Conservation (phyloP, 2,113 vertebrate species). For the Tringa solitaria region DNA sequence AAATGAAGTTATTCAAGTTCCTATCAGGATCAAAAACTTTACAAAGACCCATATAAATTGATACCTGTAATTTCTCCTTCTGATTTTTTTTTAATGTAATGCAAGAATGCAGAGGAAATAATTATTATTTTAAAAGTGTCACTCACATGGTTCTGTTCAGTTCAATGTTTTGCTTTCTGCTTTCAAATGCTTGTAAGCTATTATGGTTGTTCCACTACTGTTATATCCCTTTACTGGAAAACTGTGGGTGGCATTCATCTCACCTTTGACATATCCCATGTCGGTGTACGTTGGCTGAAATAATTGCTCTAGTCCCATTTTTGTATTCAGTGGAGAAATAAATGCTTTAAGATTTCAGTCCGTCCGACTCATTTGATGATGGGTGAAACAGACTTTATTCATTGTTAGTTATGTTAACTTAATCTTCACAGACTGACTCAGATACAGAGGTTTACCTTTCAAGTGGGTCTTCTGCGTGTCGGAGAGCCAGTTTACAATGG, state of each 20-base stretch:
- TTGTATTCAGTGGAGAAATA: not conserved
- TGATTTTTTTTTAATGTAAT: not conserved
- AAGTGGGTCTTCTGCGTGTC: not conserved
- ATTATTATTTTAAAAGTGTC: not conserved
- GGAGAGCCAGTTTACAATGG: not conserved
- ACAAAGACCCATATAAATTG: not conserved
- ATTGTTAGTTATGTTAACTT: not conserved
- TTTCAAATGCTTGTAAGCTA: not conserved
- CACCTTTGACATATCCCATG: not conserved
- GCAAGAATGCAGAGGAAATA: not conserved
- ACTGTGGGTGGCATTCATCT: not conserved
- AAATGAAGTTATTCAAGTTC: not conserved
- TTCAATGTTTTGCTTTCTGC: not conserved
- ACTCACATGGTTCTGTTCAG: not conserved
- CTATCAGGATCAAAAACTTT: not conserved
- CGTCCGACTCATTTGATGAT: not conserved
- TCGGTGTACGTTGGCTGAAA: not conserved
- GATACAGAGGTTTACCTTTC: not conserved
- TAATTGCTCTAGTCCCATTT: not conserved
- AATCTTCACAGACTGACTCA: not conserved
- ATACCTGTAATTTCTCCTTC: not conserved
- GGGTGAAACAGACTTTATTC: conserved; percentile 11
- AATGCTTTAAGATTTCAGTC: not conserved
- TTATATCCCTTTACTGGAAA: not conserved
- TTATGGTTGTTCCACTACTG: not conserved